Evolutionary conservation across 2,888 invertebrate genomes (phyloP).

Genomic region (Drosophila engyochracea): DNA sequence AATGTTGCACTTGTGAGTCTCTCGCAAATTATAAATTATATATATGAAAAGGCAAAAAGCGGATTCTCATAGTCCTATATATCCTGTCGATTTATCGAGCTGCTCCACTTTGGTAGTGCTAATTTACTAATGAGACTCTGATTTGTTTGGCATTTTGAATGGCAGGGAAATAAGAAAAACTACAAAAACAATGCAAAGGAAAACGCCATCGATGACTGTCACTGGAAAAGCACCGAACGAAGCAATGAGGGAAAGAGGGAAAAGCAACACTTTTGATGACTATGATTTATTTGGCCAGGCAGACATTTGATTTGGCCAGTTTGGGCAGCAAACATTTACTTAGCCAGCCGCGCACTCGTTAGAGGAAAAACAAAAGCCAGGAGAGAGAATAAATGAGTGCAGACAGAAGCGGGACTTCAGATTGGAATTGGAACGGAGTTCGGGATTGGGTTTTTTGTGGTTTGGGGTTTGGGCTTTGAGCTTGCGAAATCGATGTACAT

Average conservation of each 20-base stretch:
- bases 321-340: constrained; percentile 52
- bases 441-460: constrained; percentile 16
- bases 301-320: constrained; percentile 53
- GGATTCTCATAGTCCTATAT: not conserved
- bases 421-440: constrained; percentile 46
- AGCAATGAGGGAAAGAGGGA: constrained; percentile 6
- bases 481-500: constrained; percentile 66
- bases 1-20: not conserved
- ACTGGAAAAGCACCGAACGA: constrained; percentile 41
- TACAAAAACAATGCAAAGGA: not conserved
- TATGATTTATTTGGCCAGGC: constrained; percentile 61
- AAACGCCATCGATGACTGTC: constrained; percentile 43
- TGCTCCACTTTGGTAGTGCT: constrained; percentile 60
- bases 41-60: constrained; percentile 14
- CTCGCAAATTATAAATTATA: not conserved
- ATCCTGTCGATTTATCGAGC: not conserved
- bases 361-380: constrained; percentile 26
- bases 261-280: constrained; percentile 43
- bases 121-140: constrained; percentile 83
- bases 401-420: constrained; percentile 63
- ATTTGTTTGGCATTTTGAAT: constrained; percentile 62
- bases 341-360: constrained; percentile 45
- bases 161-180: constrained; percentile 7
- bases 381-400: constrained; percentile 60
- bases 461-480: constrained; percentile 20